These are phyloP conservation scores for Ectemnius cavifrons DNA, from an alignment of 2,888 invertebrate genomes.

Conservation along the genomic window DNA sequence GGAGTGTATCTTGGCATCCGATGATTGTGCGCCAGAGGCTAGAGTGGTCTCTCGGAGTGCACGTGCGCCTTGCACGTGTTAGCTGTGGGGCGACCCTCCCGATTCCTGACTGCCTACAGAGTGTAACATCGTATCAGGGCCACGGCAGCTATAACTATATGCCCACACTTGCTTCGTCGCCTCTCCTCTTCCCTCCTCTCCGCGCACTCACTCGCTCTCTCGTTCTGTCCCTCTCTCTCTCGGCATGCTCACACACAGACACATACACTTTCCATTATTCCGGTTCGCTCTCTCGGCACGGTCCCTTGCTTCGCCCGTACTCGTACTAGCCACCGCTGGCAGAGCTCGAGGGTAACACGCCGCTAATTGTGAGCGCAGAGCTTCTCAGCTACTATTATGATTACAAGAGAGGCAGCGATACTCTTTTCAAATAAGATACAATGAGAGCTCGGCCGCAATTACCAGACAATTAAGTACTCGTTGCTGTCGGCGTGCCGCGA, in stretches of 20 bases:
- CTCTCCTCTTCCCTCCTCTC: constrained; percentile 29
- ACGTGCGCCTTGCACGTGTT: constrained; percentile 77
- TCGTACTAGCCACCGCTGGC: background rate
- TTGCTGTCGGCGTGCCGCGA: background rate
- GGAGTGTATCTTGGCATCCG: constrained; percentile 76
- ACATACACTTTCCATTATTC: too few species aligned
- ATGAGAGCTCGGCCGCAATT: background rate
- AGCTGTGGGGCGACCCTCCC: constrained; percentile 75
- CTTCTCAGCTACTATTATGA: constrained; percentile 40
- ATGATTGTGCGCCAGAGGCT: constrained; percentile 76
- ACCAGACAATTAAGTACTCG: constrained; percentile 1
- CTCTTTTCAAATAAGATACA: too few species aligned
- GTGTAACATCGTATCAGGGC: constrained; percentile 75
- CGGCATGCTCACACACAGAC: background rate
- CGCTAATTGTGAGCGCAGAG: constrained; percentile 57
- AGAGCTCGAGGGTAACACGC: constrained; percentile 28
- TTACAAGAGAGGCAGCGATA: constrained; percentile 30
- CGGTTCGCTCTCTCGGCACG: too few species aligned
- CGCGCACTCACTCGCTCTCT: constrained; percentile 3
- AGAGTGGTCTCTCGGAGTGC: constrained; percentile 75
- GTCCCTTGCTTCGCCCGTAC: too few species aligned
- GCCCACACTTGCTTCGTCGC: constrained; percentile 52
- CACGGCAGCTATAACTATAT: constrained; percentile 64
- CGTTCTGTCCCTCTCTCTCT: constrained; percentile 14
- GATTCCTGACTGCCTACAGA: constrained; percentile 72